Evolutionary conservation across 2,113 vertebrate species (phyloP), one percentile per base, ranked within the genome.

Genomic region (Serilophus lunatus): DNA sequence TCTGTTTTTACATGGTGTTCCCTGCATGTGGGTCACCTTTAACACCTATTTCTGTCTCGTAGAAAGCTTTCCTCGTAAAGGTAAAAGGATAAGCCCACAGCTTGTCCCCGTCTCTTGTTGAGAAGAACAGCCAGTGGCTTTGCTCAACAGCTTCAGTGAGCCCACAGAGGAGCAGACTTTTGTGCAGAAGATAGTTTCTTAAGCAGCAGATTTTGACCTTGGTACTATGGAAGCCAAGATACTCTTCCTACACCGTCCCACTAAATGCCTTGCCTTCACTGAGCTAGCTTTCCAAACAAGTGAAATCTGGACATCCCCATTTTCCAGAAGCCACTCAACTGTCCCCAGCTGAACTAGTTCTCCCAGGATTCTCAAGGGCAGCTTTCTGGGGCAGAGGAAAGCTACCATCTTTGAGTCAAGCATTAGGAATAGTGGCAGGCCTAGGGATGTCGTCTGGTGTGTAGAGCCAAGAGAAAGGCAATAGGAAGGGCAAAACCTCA

Each of bases 401-500:
- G 28, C 47, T 82, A 10, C 22, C 7, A 29, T 60, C 6, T 10
- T 19, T 1, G 3, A 63, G 19, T 24, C 13, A 57, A 47, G 22
- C 20, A 20, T 45, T 29, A 16, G 12, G 36, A 15, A 7, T 33
- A 40, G 25, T 2, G 1, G 16, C 1, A 1, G 42, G 22, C 53
- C 84, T 61, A 25, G 64, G 60, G 22, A 19, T 24, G 11, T 28
- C 24, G 35, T 35, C 28, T 68, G 18, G 24, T 50, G 18, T 66
- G 64, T 56, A 33, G 42, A 49, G 24, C 50, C 69, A 28, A 64
- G 24, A 33, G 28, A 81, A 35, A 56, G 28, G 31, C 56, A 59
- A 18, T 20, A 38, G 54, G 18, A 72, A 38, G 40, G 26, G 7
- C 8, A 76, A 76, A 65, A 20, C 12, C 5, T 6, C 24, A 12